phyloP scores from a whole-genome alignment of 2,797 vertebrate genomes.

The Lophura swinhoii region DNA sequence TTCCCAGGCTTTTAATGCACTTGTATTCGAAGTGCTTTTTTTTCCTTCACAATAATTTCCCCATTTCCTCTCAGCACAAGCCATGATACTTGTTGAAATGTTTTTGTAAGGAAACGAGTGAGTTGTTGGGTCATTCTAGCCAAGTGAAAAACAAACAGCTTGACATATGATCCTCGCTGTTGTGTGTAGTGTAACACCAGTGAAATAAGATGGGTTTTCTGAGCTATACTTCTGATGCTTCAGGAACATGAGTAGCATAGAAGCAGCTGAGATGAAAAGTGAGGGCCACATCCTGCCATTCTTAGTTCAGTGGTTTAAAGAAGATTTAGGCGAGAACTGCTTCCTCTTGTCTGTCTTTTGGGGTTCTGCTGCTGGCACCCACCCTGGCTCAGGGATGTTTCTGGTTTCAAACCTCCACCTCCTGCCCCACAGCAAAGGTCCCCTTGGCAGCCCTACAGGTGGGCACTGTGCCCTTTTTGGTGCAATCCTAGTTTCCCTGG shows the following conservation, averaged over 20 bases:
- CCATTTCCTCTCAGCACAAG: slow-evolving; percentile 45
- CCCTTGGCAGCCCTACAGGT: neutral
- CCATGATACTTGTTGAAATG: slow-evolving; percentile 41
- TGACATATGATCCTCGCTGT: slow-evolving; percentile 23
- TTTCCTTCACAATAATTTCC: slow-evolving; percentile 59
- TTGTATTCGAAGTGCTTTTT: slow-evolving; percentile 56
- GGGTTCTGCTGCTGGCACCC: neutral
- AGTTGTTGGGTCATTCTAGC: slow-evolving; percentile 57
- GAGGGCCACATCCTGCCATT: slow-evolving; percentile 23
- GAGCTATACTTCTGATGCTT: slow-evolving; percentile 28
- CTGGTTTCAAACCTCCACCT: neutral
- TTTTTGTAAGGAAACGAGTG: slow-evolving; percentile 12
- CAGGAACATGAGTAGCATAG: neutral
- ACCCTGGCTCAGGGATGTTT: neutral
- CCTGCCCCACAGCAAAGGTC: neutral
- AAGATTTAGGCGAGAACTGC: neutral
- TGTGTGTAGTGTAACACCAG: neutral
- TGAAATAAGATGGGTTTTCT: neutral
- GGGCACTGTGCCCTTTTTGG: neutral
- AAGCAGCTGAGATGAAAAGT: neutral
- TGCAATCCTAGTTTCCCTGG: neutral
- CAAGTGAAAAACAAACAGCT: slow-evolving; percentile 58
- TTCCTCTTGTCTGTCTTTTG: neutral
- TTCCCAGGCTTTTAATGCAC: slow-evolving; percentile 61
- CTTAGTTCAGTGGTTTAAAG: neutral